Evolutionary conservation across 2,888 invertebrate genomes (phyloP).

Genomic region (Andrena fulva): DNA sequence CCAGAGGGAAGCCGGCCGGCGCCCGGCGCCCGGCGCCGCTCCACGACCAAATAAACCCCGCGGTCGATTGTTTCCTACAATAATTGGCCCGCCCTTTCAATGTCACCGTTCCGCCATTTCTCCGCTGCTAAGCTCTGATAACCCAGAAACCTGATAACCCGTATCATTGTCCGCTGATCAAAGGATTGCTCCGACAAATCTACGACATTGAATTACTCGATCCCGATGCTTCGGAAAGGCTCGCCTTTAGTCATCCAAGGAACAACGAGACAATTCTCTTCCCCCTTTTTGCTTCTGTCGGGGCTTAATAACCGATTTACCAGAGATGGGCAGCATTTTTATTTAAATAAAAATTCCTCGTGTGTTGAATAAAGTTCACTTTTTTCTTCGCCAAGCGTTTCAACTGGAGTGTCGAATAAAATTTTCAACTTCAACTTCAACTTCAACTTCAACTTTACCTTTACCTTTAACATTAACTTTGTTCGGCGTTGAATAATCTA

Average conservation of each 20-base stretch:
- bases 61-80: not conserved
- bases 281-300: not conserved
- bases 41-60: not conserved
- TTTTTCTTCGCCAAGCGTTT: no score
- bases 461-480: no score
- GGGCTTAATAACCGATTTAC: not conserved
- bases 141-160: conserved; percentile 41
- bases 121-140: conserved; percentile 24
- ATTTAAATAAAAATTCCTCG: no score
- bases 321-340: no score
- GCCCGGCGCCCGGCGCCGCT: not conserved
- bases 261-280: not conserved
- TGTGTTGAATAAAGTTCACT: no score
- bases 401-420: no score
- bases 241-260: not conserved
- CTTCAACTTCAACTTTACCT: no score
- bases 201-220: not conserved
- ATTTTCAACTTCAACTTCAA: no score
- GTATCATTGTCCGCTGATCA: conserved; percentile 23
- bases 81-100: conserved; percentile 11
- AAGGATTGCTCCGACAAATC: conserved; percentile 23
- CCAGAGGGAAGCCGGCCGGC: not conserved
- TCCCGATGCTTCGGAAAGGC: not conserved
- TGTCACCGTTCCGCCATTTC: conserved; percentile 32
- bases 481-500: no score